Evolutionary conservation across 1,140 invertebrate genomes (phyloP).

Genomic region (Bacillus rossius): DNA sequence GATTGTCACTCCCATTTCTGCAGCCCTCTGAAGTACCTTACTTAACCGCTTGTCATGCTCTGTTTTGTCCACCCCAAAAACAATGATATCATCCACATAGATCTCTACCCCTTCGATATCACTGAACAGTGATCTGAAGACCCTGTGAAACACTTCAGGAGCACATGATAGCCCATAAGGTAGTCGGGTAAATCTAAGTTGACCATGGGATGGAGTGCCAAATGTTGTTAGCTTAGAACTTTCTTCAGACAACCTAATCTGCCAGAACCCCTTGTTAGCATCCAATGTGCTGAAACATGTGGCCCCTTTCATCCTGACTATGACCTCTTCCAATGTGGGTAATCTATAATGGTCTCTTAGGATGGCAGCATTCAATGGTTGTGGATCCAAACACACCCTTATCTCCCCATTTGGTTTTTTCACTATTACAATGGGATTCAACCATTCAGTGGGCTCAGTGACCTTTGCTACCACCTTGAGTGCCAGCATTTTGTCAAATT

Average conservation of each 20-base stretch:
- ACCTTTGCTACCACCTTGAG: too few species aligned
- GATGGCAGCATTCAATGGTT: slow-evolving; percentile 9
- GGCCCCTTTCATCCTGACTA: slow-evolving; percentile 14
- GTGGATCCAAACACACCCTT: slow-evolving; percentile 36
- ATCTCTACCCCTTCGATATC: slow-evolving; percentile 17
- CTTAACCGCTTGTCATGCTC: slow-evolving; percentile 17
- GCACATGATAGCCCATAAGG: slow-evolving; percentile 17
- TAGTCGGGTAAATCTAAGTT: slow-evolving; percentile 13
- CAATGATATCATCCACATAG: slow-evolving; percentile 24
- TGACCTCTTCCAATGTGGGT: slow-evolving; percentile 24
- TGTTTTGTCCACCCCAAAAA: slow-evolving; percentile 12
- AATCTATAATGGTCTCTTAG: slow-evolving; percentile 25
- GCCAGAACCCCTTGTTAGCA: too few species aligned
- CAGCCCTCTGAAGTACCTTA: slow-evolving; percentile 21
- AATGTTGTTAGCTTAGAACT: slow-evolving; percentile 18
- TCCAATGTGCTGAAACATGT: too few species aligned
- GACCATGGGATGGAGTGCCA: slow-evolving; percentile 13
- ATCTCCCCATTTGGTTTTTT: too few species aligned
- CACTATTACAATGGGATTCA: too few species aligned
- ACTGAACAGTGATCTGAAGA: slow-evolving; percentile 12
- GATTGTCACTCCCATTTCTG: slow-evolving; percentile 26
- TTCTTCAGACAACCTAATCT: slow-evolving; percentile 1
- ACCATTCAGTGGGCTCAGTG: too few species aligned
- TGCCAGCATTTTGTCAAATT: too few species aligned
- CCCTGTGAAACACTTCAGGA: slow-evolving; percentile 23